Conservation (phyloP, 2,888 invertebrate species). For the Amblyjoppa fuscipennis region DNA sequence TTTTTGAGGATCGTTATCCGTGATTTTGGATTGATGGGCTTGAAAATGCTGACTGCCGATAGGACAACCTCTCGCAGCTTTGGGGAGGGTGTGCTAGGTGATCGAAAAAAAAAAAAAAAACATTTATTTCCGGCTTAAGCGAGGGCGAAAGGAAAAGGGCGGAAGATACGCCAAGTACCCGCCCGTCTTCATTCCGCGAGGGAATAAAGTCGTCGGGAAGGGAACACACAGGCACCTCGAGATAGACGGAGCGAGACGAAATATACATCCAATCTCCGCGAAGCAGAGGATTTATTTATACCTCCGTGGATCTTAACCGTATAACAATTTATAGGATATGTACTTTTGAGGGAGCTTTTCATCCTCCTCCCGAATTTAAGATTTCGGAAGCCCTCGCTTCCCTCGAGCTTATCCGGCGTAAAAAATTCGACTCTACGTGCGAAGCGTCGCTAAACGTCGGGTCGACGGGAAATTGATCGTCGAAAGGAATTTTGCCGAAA, state of each 20-base stretch:
- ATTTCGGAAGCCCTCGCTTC: not conserved
- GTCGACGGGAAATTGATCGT: slow-evolving; percentile 9
- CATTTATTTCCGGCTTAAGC: slow-evolving; percentile 78
- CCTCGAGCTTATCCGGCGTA: slow-evolving; percentile 3
- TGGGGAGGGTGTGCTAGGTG: slow-evolving; percentile 34
- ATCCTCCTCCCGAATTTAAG: slow-evolving; percentile 1
- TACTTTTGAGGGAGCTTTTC: not conserved
- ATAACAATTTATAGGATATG: slow-evolving; percentile 40
- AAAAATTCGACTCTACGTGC: not conserved
- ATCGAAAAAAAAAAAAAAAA: slow-evolving; percentile 56
- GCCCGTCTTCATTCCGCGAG: slow-evolving; percentile 17
- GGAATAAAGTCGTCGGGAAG: slow-evolving; percentile 39
- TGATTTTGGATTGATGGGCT: slow-evolving; percentile 48
- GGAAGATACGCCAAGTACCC: slow-evolving; percentile 40
- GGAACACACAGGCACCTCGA: slow-evolving; percentile 14
- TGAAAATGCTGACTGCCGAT: slow-evolving; percentile 6
- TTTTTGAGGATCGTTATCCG: slow-evolving; percentile 21
- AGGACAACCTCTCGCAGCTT: slow-evolving; percentile 6
- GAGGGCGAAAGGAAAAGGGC: slow-evolving; percentile 19
- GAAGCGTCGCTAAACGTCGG: slow-evolving; percentile 18
- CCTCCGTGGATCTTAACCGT: slow-evolving; percentile 24
- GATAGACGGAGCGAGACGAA: slow-evolving; percentile 40
- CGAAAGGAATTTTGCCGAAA: not conserved
- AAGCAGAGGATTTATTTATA: slow-evolving; percentile 31
- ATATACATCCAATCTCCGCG: slow-evolving; percentile 58